These are phyloP conservation scores for Mythimna impura DNA, from an alignment of 2,888 invertebrate species.

Conservation along the genomic window DNA sequence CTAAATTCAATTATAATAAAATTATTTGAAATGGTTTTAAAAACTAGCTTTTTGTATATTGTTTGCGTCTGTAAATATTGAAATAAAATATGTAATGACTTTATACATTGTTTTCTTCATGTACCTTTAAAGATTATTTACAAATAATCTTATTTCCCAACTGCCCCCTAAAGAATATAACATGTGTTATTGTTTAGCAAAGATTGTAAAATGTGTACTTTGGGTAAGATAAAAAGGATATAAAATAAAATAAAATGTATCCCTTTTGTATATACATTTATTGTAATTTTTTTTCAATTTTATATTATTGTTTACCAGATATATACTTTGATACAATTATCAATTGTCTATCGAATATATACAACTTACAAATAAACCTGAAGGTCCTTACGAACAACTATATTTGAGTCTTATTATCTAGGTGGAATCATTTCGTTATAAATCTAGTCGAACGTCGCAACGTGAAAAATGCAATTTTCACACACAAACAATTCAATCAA, in stretches of 20 bases:
- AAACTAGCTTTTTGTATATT: not conserved
- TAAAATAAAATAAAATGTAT: slow-evolving; percentile 68
- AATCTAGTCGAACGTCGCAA: slow-evolving; percentile 65
- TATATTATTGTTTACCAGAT: slow-evolving; percentile 76
- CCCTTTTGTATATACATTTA: slow-evolving; percentile 82
- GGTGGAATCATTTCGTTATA: slow-evolving; percentile 85
- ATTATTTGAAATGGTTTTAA: not conserved
- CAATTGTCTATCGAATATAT: slow-evolving; percentile 85
- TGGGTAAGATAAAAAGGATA: not conserved
- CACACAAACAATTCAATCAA: slow-evolving; percentile 52
- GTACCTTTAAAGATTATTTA: not conserved
- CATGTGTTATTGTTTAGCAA: not conserved
- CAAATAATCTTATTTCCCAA: not conserved
- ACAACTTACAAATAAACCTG: slow-evolving; percentile 83
- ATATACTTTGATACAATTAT: slow-evolving; percentile 85
- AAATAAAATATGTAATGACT: not conserved
- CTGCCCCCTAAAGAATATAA: no score
- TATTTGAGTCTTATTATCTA: slow-evolving; percentile 87
- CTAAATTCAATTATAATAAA: not conserved
- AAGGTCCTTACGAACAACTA: slow-evolving; percentile 84
- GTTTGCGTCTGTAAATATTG: slow-evolving; percentile 1
- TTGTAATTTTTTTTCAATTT: slow-evolving; percentile 82
- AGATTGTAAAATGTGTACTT: not conserved
- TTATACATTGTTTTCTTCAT: not conserved
- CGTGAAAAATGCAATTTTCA: slow-evolving; percentile 64